Conservation (phyloP, 1,140 invertebrate genomes). For the Zophobas morio region DNA sequence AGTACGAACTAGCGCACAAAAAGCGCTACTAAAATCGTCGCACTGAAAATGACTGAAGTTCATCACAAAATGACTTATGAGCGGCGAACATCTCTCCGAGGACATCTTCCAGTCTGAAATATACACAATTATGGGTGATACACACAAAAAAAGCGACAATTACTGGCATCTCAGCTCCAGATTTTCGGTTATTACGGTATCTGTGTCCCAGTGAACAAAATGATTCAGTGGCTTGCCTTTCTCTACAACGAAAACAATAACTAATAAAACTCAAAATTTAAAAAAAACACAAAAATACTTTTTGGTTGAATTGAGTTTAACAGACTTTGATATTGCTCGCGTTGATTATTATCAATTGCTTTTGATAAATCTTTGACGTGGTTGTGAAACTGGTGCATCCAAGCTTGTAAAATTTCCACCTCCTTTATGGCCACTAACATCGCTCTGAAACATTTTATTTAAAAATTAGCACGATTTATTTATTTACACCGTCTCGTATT, state of each 20-base stretch:
- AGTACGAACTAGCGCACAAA: no score
- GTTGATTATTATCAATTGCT: constrained; percentile 49
- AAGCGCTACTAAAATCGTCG: background rate
- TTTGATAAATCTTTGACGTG: constrained; percentile 43
- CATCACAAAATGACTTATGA: constrained; percentile 26
- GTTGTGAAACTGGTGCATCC: constrained; percentile 48
- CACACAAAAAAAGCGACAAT: constrained; percentile 24
- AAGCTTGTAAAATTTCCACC: constrained; percentile 44
- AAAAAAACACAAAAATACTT: no score
- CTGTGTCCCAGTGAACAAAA: constrained; percentile 27
- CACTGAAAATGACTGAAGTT: background rate
- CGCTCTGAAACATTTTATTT: constrained; percentile 27
- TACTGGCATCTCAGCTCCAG: constrained; percentile 52
- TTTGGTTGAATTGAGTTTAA: constrained; percentile 31
- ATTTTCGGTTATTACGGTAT: constrained; percentile 53
- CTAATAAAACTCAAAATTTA: constrained; percentile 1
- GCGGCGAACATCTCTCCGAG: constrained; percentile 4
- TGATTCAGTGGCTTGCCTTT: constrained; percentile 19
- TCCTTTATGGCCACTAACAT: constrained; percentile 41
- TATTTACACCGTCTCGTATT: no score
- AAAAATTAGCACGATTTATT: constrained; percentile 20
- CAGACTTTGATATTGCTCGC: constrained; percentile 38
- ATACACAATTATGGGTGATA: background rate
- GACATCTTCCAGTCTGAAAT: constrained; percentile 52
- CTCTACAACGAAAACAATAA: constrained; percentile 25